Evolutionary conservation across 2,797 vertebrate genomes (phyloP).

Genomic region (Lemur catta): DNA sequence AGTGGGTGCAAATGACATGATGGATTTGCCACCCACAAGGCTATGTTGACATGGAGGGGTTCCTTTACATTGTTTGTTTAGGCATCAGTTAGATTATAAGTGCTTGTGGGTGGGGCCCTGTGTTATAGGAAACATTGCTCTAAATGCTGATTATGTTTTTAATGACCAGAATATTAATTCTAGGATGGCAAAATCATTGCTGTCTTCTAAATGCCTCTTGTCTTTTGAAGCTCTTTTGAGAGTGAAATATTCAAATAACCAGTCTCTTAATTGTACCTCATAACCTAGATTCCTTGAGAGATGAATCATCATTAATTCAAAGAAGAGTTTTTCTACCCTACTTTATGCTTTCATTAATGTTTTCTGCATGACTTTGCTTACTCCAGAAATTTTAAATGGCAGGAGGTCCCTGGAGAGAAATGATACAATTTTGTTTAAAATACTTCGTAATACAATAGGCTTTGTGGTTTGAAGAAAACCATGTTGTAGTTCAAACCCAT

Average conservation of each 20-base stretch:
- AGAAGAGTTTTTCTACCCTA: neutral
- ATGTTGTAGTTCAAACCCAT: neutral
- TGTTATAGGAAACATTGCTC: conserved; percentile 6
- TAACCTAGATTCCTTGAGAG: conserved; percentile 21
- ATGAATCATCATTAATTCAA: neutral
- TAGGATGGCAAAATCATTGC: neutral
- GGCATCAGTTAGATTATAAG: neutral
- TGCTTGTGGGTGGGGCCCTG: neutral
- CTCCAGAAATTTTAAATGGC: conserved; percentile 4
- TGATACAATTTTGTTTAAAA: neutral
- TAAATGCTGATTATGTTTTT: neutral
- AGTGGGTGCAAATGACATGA: neutral
- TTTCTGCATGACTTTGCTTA: conserved; percentile 25
- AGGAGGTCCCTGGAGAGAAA: neutral
- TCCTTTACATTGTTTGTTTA: neutral
- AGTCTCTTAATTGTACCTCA: conserved; percentile 21
- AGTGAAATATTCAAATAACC: conserved; percentile 41
- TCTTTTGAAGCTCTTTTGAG: conserved; percentile 19
- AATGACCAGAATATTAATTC: neutral
- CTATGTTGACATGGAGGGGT: neutral
- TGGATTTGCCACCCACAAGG: neutral
- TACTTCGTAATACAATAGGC: neutral
- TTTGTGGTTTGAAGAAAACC: conserved; percentile 9
- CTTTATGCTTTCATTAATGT: neutral
- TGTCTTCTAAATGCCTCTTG: neutral